Percentiles rank a stretch among this genome's conserved stretches.
These are phyloP conservation scores for Anas georgica DNA, from an alignment of 2,797 vertebrate genomes.

Conservation along the genomic window DNA sequence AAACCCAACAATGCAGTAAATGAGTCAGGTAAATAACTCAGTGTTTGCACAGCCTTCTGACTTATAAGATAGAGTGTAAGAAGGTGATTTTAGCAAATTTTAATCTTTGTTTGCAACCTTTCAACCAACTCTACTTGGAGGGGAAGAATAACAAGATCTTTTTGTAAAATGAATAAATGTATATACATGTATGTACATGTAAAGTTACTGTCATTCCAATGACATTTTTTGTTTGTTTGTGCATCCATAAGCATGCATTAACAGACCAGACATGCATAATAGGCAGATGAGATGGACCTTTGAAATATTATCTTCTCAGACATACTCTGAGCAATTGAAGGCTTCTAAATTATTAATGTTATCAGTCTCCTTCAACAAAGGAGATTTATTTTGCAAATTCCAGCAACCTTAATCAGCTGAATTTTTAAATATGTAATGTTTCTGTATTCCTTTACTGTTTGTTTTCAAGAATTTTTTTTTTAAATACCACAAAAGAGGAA, in stretches of 20 bases:
- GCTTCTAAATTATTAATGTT: slow-evolving; percentile 41
- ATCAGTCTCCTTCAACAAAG: not conserved
- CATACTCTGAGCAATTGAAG: not conserved
- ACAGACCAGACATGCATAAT: not conserved
- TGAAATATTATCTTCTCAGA: slow-evolving; percentile 30
- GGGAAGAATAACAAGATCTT: not conserved
- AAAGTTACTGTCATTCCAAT: not conserved
- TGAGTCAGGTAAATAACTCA: not conserved
- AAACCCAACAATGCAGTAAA: not conserved
- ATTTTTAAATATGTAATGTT: slow-evolving; percentile 57
- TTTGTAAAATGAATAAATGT: not conserved
- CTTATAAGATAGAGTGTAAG: not conserved
- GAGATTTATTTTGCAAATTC: slow-evolving; percentile 52
- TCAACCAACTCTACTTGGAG: not conserved
- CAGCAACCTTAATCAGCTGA: slow-evolving; percentile 19
- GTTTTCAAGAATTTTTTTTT: slow-evolving; percentile 66
- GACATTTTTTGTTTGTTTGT: not conserved
- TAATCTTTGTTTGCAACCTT: not conserved
- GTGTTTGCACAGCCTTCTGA: not conserved
- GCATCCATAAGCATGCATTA: not conserved
- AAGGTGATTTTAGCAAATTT: not conserved
- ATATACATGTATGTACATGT: accelerated
- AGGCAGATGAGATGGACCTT: not conserved
- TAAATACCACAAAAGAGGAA: slow-evolving; percentile 59
- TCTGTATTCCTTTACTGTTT: slow-evolving; percentile 58